phyloP scores from a whole-genome alignment of 2,113 vertebrate species.

The Solea solea region DNA sequence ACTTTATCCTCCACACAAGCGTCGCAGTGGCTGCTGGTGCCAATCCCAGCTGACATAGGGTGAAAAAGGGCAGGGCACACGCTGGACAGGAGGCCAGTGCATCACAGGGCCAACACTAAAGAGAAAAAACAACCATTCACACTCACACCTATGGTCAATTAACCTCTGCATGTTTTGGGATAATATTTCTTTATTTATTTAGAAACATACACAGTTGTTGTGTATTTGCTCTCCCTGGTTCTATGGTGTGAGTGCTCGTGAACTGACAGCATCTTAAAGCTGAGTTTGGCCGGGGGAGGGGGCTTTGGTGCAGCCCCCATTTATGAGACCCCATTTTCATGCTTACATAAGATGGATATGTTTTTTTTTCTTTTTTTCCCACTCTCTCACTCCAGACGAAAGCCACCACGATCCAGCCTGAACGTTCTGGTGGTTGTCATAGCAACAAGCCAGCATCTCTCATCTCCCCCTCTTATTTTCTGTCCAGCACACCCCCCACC shows the following conservation, averaged over 20 bases:
- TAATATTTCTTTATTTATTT: no score
- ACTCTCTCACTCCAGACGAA: constrained; percentile 43
- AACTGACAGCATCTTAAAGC: constrained; percentile 46
- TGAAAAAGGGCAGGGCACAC: no score
- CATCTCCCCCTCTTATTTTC: constrained; percentile 56
- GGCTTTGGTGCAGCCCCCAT: constrained; percentile 56
- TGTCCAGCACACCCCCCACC: constrained; percentile 63
- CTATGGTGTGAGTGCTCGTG: background rate
- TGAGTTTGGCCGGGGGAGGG: constrained; percentile 29
- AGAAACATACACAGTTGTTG: background rate
- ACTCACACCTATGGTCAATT: no score
- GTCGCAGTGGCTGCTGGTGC: no score
- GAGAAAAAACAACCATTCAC: no score
- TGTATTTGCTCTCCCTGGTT: constrained; percentile 2
- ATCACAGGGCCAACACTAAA: no score
- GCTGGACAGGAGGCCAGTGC: no score
- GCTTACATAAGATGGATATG: constrained; percentile 68
- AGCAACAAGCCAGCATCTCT: constrained; percentile 79
- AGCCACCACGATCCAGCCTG: constrained; percentile 72
- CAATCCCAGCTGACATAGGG: no score
- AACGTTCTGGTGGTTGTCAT: constrained; percentile 78
- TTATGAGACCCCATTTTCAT: constrained; percentile 68
- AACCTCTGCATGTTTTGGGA: no score
- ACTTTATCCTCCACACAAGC: no score
- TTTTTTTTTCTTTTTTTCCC: background rate